phyloP scores from a whole-genome alignment of 37 sponge, comb jelly and placozoan species.

The Halisarca cf. caerulea region DNA sequence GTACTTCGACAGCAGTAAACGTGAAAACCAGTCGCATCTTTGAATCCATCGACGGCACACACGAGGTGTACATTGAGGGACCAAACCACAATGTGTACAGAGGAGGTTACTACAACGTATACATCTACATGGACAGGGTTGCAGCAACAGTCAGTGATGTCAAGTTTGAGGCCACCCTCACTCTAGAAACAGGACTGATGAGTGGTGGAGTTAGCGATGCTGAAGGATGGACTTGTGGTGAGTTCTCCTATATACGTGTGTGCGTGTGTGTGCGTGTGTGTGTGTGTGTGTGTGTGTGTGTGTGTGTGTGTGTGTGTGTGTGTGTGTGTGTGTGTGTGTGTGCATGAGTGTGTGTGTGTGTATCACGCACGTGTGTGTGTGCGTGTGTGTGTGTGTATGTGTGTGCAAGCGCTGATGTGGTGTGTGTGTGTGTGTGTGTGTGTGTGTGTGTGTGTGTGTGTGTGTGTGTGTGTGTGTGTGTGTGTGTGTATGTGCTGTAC shows the following conservation, averaged over 20 bases:
- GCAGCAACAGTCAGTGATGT: not conserved
- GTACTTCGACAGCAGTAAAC: not conserved
- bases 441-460: too few species aligned
- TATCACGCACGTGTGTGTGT: too few species aligned
- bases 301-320: too few species aligned
- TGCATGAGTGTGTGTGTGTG: too few species aligned
- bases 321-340: too few species aligned
- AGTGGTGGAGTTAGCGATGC: not conserved
- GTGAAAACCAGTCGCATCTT: conserved; percentile 5
- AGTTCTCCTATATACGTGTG: not conserved
- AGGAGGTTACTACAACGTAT: not conserved
- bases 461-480: too few species aligned
- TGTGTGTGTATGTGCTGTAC: too few species aligned
- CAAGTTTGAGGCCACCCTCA: not conserved
- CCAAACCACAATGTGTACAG: not conserved
- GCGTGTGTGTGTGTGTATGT: too few species aligned
- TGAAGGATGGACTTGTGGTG: conserved; percentile 12
- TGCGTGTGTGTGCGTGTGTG: not conserved
- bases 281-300: not conserved
- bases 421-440: too few species aligned
- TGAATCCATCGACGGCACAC: not conserved
- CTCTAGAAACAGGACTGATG: not conserved
- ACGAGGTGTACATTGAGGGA: not conserved
- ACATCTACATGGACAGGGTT: not conserved
- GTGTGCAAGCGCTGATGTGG: too few species aligned